phyloP scores from a whole-genome alignment of 2,113 vertebrate genomes.

The Ictalurus furcatus region DNA sequence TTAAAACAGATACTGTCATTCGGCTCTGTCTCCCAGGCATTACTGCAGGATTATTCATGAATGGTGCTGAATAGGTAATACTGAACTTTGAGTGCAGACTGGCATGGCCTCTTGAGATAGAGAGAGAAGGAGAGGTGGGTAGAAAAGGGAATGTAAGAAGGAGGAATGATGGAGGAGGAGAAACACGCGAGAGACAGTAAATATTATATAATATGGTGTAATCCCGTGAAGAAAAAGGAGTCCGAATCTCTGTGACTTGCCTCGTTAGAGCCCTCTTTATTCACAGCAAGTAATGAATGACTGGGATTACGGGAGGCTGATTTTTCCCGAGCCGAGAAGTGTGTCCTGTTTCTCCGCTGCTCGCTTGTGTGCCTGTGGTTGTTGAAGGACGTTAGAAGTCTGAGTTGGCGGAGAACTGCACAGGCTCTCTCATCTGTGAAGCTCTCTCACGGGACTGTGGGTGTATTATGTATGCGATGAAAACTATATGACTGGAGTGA shows the following conservation, averaged over 20 bases:
- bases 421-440: conserved; percentile 58
- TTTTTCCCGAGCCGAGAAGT: background rate
- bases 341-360: background rate
- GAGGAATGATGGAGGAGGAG: conserved; percentile 19
- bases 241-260: conserved; percentile 61
- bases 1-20: conserved; percentile 71
- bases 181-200: conserved; percentile 51
- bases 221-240: conserved; percentile 66
- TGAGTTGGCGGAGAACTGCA: background rate
- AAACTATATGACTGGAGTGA: conserved; percentile 38
- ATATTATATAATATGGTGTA: conserved; percentile 69
- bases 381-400: conserved; percentile 15
- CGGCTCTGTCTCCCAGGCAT: conserved; percentile 63
- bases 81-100: conserved; percentile 42
- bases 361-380: background rate
- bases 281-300: conserved; percentile 40
- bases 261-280: conserved; percentile 69
- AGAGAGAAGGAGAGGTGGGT: conserved; percentile 2
- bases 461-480: conserved; percentile 28
- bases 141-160: background rate
- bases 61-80: conserved; percentile 58
- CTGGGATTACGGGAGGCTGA: conserved; percentile 62
- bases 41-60: conserved; percentile 66
- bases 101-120: conserved; percentile 39
- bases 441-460: conserved; percentile 37